phyloP scores from a whole-genome alignment of 2,797 vertebrate species.

The Myotis planiceps region DNA sequence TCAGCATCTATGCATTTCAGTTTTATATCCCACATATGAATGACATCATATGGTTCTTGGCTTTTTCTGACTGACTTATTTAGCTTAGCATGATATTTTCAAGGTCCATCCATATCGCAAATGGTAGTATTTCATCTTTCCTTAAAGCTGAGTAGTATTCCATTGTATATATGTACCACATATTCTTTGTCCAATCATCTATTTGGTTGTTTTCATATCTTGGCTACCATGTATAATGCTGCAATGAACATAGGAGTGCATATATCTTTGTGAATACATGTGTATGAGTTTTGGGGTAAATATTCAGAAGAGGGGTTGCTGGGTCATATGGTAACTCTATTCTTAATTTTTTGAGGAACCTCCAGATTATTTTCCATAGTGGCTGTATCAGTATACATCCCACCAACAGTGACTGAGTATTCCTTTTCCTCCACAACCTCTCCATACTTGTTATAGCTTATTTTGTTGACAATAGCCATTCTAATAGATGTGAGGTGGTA shows the following conservation, averaged over 20 bases:
- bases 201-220: neutral
- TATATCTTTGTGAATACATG: neutral
- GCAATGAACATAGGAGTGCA: neutral
- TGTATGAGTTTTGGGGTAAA: neutral
- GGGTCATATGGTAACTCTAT: neutral
- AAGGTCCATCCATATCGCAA: neutral
- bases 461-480: neutral
- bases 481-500: neutral
- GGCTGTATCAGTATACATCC: neutral
- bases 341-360: neutral
- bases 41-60: neutral
- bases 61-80: neutral
- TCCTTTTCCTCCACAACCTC: neutral
- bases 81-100: neutral
- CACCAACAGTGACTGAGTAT: neutral
- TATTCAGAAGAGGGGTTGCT: neutral
- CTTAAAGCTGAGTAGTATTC: neutral
- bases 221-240: neutral
- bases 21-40: neutral
- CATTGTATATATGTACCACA: neutral
- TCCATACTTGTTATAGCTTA: neutral
- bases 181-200: neutral
- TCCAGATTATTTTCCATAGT: neutral
- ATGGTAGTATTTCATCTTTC: neutral
- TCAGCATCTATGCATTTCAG: neutral